phyloP scores from a whole-genome alignment of 1,140 invertebrate species.

The Orchesella cincta region DNA sequence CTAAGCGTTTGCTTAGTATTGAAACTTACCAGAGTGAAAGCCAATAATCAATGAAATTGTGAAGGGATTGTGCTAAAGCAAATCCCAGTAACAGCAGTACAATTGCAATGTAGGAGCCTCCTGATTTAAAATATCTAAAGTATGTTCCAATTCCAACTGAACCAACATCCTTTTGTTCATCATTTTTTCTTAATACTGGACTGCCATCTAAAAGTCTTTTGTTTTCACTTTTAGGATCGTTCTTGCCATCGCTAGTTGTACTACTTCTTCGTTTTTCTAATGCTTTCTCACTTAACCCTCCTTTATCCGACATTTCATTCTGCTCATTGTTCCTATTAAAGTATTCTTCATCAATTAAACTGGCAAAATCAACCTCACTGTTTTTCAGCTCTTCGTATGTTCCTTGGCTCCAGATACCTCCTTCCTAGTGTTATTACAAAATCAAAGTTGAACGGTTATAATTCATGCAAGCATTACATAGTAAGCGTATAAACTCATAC shows the following conservation, averaged over 20 bases:
- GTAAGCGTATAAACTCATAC: conserved; percentile 23
- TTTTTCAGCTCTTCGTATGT: conserved; percentile 62
- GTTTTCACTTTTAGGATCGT: neutral
- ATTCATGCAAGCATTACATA: too few species aligned
- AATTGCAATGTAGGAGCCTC: neutral
- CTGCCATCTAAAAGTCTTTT: neutral
- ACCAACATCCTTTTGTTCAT: neutral
- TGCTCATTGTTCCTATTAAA: neutral
- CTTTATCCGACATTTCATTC: neutral
- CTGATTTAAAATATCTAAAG: neutral
- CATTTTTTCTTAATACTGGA: neutral
- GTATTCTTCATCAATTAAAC: conserved; percentile 59
- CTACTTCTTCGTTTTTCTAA: neutral
- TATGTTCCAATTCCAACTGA: neutral
- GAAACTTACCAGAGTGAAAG: conserved; percentile 7
- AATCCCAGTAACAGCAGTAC: neutral
- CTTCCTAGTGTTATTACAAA: too few species aligned
- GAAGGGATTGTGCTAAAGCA: neutral
- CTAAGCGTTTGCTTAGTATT: too few species aligned
- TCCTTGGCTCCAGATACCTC: conserved; percentile 62
- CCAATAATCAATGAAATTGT: conserved; percentile 15
- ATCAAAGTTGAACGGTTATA: too few species aligned
- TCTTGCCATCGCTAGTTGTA: neutral
- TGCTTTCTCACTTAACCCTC: neutral
- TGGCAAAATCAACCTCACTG: conserved; percentile 67